These are phyloP conservation scores for Delichon dasypus DNA, from an alignment of 2,797 vertebrate genomes.

Conservation along the genomic window DNA sequence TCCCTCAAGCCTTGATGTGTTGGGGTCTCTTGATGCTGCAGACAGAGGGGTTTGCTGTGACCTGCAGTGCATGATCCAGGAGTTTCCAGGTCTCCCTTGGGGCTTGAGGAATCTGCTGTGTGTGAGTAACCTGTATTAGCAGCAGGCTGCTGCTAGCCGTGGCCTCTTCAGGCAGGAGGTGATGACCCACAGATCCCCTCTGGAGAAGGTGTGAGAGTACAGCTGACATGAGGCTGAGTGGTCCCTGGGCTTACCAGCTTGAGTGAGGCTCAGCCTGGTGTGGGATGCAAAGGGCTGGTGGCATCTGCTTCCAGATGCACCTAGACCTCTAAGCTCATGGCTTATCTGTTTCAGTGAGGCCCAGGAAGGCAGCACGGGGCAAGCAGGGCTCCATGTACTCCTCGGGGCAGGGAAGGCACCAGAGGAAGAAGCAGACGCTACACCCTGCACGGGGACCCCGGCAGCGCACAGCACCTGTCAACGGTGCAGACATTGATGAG, in stretches of 20 bases:
- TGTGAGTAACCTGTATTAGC: background rate
- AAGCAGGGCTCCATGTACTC: constrained; percentile 76
- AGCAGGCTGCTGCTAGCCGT: background rate
- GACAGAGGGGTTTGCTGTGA: background rate
- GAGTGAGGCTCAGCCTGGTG: background rate
- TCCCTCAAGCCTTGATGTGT: rapidly evolving
- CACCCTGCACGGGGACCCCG: constrained; percentile 70
- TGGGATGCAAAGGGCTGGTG: background rate
- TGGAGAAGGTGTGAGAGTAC: background rate
- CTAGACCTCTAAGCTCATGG: background rate
- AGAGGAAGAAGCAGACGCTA: constrained; percentile 80
- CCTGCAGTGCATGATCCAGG: background rate
- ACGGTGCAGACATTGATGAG: constrained; percentile 89
- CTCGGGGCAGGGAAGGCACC: constrained; percentile 78
- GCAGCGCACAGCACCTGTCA: constrained; percentile 75
- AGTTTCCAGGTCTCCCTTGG: background rate
- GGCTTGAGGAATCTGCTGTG: background rate
- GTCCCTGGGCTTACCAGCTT: background rate
- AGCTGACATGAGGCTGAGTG: background rate
- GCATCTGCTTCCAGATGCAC: background rate
- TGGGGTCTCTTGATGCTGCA: background rate
- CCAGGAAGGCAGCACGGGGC: constrained; percentile 82
- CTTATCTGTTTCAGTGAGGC: constrained; percentile 82
- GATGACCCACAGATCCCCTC: background rate
- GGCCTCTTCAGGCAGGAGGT: background rate